These are phyloP conservation scores for Chloropsis hardwickii DNA, from an alignment of 2,113 vertebrate species.

Conservation along the genomic window DNA sequence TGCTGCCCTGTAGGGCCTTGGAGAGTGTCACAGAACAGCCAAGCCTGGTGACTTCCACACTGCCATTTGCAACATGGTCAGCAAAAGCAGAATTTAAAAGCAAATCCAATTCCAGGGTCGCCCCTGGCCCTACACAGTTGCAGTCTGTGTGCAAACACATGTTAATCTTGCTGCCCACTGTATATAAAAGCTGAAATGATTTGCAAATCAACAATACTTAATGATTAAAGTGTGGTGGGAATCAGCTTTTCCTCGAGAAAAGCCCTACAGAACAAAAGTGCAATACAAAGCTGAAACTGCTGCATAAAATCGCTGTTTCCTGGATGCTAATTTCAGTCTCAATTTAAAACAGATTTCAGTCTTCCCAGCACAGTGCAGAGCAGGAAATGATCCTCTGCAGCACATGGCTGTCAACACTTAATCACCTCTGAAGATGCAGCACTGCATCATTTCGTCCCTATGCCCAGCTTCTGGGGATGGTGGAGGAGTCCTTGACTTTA, in stretches of 20 bases:
- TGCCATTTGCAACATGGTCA: background rate
- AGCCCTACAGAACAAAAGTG: background rate
- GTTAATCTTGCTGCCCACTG: background rate
- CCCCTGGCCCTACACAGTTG: background rate
- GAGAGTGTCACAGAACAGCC: background rate
- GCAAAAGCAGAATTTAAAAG: background rate
- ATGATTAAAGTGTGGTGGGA: background rate
- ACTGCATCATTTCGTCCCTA: background rate
- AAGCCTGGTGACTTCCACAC: background rate
- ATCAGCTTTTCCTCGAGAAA: background rate
- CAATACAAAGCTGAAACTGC: background rate
- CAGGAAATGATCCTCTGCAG: background rate
- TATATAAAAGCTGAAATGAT: background rate
- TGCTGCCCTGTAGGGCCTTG: background rate
- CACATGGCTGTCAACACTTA: background rate
- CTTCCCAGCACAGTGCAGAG: background rate
- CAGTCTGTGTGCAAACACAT: background rate
- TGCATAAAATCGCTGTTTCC: background rate
- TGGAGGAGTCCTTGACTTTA: background rate
- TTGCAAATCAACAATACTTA: background rate
- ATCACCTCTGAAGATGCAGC: background rate
- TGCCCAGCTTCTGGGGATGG: background rate
- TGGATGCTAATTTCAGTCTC: background rate
- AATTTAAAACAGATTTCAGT: background rate
- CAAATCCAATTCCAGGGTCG: background rate